Evolutionary conservation across 2,797 vertebrate genomes (phyloP).

Genomic region (Varecia variegata): DNA sequence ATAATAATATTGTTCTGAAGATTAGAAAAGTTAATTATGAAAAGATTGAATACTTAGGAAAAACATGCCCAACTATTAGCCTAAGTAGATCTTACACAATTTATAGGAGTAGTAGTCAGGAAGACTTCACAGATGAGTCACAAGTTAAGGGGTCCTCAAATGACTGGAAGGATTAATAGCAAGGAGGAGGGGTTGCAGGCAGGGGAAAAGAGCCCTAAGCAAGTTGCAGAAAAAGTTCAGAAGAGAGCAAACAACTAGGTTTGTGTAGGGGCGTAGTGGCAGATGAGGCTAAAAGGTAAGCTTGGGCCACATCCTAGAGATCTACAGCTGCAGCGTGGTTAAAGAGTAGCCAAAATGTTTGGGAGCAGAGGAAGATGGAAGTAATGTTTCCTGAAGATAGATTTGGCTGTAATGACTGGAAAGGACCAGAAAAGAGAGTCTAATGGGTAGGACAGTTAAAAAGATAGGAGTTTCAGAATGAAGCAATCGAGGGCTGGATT

Average conservation of each 20-base stretch:
- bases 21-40: background rate
- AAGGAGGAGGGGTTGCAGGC: background rate
- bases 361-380: background rate
- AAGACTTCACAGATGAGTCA: background rate
- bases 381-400: background rate
- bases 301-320: background rate
- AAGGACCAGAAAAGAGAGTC: background rate
- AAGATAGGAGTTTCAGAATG: background rate
- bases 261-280: background rate
- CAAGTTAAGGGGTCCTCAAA: background rate
- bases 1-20: background rate
- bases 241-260: background rate
- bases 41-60: background rate
- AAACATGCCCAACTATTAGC: background rate
- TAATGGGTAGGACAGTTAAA: background rate
- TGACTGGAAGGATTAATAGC: background rate
- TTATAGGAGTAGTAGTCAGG: background rate
- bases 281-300: background rate
- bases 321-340: background rate
- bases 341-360: background rate
- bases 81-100: background rate
- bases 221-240: background rate
- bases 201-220: background rate
- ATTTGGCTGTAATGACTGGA: background rate
- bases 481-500: background rate